Percentiles rank a stretch among this genome's conserved stretches.
phyloP scores from a whole-genome alignment of 2,113 vertebrate species.

The Rafetus swinhoei region DNA sequence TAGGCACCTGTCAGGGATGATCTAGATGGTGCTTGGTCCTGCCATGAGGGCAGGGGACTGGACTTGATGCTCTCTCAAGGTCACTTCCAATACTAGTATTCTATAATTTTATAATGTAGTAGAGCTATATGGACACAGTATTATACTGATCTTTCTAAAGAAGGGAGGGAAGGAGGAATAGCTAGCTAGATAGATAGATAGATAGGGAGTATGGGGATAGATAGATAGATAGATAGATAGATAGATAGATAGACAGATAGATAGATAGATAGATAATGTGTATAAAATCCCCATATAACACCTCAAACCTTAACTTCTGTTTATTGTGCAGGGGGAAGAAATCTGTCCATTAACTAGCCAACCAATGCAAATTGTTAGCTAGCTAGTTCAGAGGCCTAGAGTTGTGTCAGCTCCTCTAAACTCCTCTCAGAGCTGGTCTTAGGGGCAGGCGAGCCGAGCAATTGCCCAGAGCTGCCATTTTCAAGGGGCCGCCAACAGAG shows the following conservation, averaged over 20 bases:
- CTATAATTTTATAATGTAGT: conserved; percentile 21
- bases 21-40: no score
- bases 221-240: not conserved
- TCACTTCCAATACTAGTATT: no score
- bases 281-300: conserved; percentile 36
- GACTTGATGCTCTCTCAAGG: no score
- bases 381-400: not conserved
- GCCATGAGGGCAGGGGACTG: no score
- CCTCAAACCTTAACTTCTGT: conserved; percentile 15
- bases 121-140: conserved; percentile 48
- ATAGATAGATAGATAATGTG: not conserved
- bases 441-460: no score
- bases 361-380: not conserved
- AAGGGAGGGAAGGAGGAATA: no score
- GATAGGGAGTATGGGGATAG: no score
- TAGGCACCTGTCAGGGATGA: no score
- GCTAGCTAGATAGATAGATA: no score
- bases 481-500: no score
- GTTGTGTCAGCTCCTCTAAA: conserved; percentile 12
- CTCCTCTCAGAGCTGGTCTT: not conserved
- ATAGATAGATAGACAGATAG: not conserved
- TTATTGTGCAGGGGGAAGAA: conserved; percentile 21
- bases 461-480: no score
- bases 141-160: conserved; percentile 28
- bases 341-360: conserved; percentile 26